Percentiles rank a stretch among this genome's conserved stretches.
phyloP scores from a whole-genome alignment of 2,113 vertebrate genomes.

The Amphiprion percula region DNA sequence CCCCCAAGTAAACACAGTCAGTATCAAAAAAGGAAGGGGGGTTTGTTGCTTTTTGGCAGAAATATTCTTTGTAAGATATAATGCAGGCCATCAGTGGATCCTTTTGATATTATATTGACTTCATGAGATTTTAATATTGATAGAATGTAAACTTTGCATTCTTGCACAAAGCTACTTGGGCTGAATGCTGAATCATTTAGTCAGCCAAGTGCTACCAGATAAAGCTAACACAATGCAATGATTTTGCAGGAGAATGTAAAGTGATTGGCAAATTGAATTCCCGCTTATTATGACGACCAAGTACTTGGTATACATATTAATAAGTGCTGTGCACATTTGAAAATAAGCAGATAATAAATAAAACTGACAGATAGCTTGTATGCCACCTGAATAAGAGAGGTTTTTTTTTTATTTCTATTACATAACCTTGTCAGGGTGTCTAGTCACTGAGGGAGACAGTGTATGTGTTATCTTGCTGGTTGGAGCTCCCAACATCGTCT shows the following conservation, averaged over 20 bases:
- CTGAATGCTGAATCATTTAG: no score
- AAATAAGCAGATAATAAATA: conserved; percentile 4
- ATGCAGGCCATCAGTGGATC: conserved; percentile 1
- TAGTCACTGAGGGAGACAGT: background rate
- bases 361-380: background rate
- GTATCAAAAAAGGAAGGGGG: conserved; percentile 37
- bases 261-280: no score
- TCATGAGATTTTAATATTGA: conserved; percentile 4
- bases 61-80: background rate
- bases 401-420: background rate
- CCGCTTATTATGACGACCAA: no score
- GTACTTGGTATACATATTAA: no score
- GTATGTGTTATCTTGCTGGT: background rate
- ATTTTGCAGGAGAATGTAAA: no score
- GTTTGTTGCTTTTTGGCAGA: conserved; percentile 19
- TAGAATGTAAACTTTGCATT: no score
- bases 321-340: background rate
- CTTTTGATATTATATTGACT: background rate
- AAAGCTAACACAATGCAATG: no score
- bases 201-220: no score
- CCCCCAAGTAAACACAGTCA: conserved; percentile 36
- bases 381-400: background rate
- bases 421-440: background rate
- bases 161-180: no score
- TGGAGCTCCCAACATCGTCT: background rate